phyloP scores from a whole-genome alignment of 2,113 vertebrate genomes.

The Onychorhynchus coronatus region DNA sequence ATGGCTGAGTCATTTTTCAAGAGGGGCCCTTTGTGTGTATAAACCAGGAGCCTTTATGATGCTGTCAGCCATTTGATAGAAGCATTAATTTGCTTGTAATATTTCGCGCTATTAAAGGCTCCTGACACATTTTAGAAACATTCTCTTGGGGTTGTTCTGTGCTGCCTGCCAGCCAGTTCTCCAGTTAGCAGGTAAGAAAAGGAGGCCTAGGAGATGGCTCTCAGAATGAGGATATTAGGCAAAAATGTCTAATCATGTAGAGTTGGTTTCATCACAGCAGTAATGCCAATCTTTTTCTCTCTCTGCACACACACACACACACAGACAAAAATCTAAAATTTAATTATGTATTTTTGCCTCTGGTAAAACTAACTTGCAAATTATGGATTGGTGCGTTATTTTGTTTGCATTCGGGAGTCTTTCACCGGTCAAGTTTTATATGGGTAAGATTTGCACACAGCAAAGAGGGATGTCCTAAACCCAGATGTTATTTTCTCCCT shows the following conservation, averaged over 20 bases:
- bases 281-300: neutral
- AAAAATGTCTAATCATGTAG: neutral
- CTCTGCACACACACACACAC: too few species aligned
- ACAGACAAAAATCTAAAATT: neutral
- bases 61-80: neutral
- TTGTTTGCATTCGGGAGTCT: neutral
- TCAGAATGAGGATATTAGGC: neutral
- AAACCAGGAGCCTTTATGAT: neutral
- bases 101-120: neutral
- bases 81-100: neutral
- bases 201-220: neutral
- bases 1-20: neutral
- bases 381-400: accelerated
- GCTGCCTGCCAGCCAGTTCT: neutral
- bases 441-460: neutral
- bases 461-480: neutral
- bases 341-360: accelerated
- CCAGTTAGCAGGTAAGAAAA: neutral
- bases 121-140: neutral
- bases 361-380: neutral
- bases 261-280: neutral
- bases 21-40: neutral
- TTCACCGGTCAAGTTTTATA: neutral
- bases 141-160: neutral
- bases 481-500: neutral